Evolutionary conservation across 2,797 vertebrate genomes (phyloP).

Genomic region (Holocentrus rufus): DNA sequence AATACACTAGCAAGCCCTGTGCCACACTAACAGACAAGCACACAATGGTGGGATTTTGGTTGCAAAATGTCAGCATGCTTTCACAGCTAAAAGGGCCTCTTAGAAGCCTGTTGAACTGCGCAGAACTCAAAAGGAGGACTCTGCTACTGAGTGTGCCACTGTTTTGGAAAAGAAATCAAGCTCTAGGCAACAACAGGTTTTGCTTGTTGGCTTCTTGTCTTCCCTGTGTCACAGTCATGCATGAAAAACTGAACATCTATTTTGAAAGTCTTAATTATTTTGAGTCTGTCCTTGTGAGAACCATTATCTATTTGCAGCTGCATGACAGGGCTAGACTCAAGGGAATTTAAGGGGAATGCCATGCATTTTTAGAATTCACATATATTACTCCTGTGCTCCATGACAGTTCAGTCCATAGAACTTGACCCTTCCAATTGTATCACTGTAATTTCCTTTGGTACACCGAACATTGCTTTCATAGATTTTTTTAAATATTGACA

Average conservation of each 20-base stretch:
- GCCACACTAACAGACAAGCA: constrained; percentile 12
- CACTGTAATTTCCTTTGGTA: no score
- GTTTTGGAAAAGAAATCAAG: background rate
- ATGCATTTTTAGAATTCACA: no score
- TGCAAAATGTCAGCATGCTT: constrained; percentile 13
- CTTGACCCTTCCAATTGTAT: no score
- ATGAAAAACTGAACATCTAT: background rate
- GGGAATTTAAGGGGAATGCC: background rate
- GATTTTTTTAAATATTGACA: no score
- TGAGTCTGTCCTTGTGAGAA: background rate
- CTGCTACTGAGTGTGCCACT: background rate
- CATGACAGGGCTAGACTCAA: background rate
- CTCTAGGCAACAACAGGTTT: background rate
- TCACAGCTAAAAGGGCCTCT: background rate
- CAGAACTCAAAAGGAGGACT: constrained; percentile 18
- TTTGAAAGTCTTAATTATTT: background rate
- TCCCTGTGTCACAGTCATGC: background rate
- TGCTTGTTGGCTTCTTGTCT: background rate
- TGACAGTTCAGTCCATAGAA: no score
- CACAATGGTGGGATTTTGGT: background rate
- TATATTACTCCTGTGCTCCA: no score
- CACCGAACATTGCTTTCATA: no score
- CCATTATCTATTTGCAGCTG: background rate
- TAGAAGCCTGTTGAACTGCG: constrained; percentile 10
- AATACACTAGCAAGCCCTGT: background rate